These are phyloP conservation scores for Ariolimax columbianus DNA, from an alignment of 2,888 invertebrate species.

Conservation along the genomic window DNA sequence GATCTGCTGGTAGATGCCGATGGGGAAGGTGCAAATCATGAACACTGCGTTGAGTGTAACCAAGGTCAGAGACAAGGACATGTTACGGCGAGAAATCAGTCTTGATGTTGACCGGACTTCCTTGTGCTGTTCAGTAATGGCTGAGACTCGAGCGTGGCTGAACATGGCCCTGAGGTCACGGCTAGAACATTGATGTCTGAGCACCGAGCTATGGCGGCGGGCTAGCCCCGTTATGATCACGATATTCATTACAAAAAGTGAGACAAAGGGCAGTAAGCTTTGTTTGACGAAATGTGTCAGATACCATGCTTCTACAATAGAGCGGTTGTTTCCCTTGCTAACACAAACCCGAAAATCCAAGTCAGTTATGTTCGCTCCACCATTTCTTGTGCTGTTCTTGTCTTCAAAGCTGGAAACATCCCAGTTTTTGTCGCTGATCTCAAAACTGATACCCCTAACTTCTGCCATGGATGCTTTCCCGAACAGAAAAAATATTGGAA, in stretches of 20 bases:
- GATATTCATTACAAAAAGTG: conserved; percentile 3
- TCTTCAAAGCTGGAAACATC: too few species aligned
- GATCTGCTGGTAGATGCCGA: conserved; percentile 33
- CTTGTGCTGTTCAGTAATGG: too few species aligned
- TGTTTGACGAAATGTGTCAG: conserved; percentile 29
- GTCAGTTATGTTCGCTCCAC: too few species aligned
- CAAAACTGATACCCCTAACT: neutral
- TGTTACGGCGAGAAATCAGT: neutral
- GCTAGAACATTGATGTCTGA: too few species aligned
- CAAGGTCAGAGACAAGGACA: neutral
- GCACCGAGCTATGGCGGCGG: neutral
- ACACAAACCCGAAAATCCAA: neutral
- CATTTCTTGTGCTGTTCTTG: too few species aligned
- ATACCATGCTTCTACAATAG: neutral
- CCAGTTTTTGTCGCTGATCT: too few species aligned
- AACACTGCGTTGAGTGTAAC: conserved; percentile 30
- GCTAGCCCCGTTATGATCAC: conserved; percentile 13
- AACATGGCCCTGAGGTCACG: too few species aligned
- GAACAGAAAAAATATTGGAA: conserved; percentile 25
- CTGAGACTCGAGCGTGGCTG: neutral
- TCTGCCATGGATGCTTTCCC: neutral
- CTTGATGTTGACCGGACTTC: too few species aligned
- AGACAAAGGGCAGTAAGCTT: conserved; percentile 20
- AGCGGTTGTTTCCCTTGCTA: neutral
- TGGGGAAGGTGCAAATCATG: conserved; percentile 20